phyloP scores from a whole-genome alignment of 2,113 vertebrate genomes.

The Corythornis cristatus region DNA sequence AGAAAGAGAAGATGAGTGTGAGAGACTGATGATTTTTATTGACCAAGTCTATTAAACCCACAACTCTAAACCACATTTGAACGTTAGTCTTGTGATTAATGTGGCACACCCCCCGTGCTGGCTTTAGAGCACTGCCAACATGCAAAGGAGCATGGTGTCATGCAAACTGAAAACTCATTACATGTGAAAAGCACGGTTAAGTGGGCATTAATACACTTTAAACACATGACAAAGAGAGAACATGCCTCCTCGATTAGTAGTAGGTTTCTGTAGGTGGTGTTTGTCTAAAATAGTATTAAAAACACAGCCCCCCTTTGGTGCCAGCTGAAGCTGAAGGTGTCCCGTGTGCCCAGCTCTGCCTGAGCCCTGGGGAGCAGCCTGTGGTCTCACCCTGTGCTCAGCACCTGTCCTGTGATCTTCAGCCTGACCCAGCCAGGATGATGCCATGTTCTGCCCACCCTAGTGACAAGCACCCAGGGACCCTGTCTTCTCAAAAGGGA shows the following conservation, averaged over 20 bases:
- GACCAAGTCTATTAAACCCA: slow-evolving; percentile 75
- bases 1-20: slow-evolving; percentile 89
- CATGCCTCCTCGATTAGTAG: slow-evolving; percentile 69
- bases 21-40: slow-evolving; percentile 81
- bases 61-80: slow-evolving; percentile 70
- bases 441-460: background rate
- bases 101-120: slow-evolving; percentile 48
- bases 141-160: slow-evolving; percentile 70
- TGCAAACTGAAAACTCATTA: slow-evolving; percentile 65
- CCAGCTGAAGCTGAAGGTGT: background rate
- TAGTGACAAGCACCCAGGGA: background rate
- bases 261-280: slow-evolving; percentile 18
- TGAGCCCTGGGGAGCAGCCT: background rate
- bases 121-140: slow-evolving; percentile 68
- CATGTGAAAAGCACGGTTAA: slow-evolving; percentile 30
- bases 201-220: slow-evolving; percentile 60
- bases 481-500: background rate
- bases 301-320: background rate
- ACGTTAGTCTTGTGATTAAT: slow-evolving; percentile 76
- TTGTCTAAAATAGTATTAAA: background rate
- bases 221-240: slow-evolving; percentile 40
- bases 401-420: background rate
- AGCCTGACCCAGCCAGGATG: background rate
- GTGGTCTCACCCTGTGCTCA: background rate
- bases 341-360: rapidly evolving